These are phyloP conservation scores for Drosophila dunni DNA, from an alignment of 1,140 invertebrate genomes.

Conservation along the genomic window DNA sequence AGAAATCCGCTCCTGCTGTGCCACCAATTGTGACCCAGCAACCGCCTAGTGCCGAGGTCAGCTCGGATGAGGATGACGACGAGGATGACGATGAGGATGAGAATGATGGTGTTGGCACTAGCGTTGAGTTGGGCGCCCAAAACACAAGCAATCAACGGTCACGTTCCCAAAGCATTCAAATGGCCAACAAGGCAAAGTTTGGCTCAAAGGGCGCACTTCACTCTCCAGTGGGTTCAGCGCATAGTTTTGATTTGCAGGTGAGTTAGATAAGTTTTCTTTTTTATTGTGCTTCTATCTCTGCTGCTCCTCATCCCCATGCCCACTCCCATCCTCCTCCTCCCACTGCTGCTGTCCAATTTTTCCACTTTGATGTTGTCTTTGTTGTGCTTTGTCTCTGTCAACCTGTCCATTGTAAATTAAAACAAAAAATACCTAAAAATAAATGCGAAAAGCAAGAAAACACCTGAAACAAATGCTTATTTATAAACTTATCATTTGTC, in stretches of 20 bases:
- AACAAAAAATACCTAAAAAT: no score
- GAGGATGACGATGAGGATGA: conserved; percentile 78
- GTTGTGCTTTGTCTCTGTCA: conserved; percentile 13
- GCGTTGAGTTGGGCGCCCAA: conserved; percentile 53
- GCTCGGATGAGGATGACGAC: conserved; percentile 81
- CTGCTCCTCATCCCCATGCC: neutral
- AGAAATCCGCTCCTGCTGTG: conserved; percentile 69
- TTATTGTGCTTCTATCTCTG: neutral
- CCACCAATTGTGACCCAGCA: conserved; percentile 81
- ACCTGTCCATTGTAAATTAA: neutral
- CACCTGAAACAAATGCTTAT: neutral
- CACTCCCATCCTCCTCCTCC: neutral
- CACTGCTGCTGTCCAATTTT: conserved; percentile 14
- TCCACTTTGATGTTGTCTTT: conserved; percentile 27
- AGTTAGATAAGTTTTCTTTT: conserved; percentile 14
- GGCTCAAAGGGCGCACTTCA: conserved; percentile 79
- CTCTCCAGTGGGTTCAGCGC: conserved; percentile 80
- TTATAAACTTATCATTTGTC: neutral
- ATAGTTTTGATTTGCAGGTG: conserved; percentile 84
- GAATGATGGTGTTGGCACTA: conserved; percentile 59
- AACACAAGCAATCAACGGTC: conserved; percentile 57
- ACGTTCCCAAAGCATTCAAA: conserved; percentile 78
- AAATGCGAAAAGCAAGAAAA: no score
- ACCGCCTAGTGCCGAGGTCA: conserved; percentile 75
- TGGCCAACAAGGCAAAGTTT: conserved; percentile 76